Conservation (phyloP, 2,888 invertebrate species). For the Pilophorus perplexus region DNA sequence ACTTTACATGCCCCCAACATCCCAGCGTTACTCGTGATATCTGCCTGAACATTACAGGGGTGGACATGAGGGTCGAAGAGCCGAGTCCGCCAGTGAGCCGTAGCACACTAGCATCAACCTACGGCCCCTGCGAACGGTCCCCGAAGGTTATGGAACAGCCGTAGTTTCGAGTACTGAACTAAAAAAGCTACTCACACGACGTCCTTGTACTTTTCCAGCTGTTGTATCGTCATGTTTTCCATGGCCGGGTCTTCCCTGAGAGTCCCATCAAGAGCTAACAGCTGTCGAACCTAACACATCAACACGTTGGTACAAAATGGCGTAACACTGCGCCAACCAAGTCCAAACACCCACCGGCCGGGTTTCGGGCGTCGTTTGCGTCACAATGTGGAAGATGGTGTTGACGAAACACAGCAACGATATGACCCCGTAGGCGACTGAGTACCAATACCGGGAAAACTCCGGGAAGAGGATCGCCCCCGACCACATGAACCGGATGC, state of each 20-base stretch:
- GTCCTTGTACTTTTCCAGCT: constrained; percentile 21
- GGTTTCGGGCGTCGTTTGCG: background rate
- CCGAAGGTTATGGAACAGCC: background rate
- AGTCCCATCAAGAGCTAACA: constrained; percentile 5
- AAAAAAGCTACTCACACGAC: background rate
- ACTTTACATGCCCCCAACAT: too few relatives aligned
- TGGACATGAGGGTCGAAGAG: too few relatives aligned
- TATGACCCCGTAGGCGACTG: constrained; percentile 15
- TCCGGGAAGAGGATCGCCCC: constrained; percentile 14
- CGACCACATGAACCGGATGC: constrained; percentile 24
- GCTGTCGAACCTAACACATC: constrained; percentile 13
- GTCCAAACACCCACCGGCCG: background rate
- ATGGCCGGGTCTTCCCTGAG: background rate
- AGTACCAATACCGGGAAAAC: constrained; percentile 6
- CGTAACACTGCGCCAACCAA: background rate
- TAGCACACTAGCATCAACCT: too few relatives aligned
- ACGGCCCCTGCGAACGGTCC: background rate
- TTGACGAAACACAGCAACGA: constrained; percentile 21
- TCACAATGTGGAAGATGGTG: constrained; percentile 4
- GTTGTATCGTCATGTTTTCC: constrained; percentile 25
- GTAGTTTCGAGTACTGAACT: background rate
- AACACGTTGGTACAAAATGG: background rate
- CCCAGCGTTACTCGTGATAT: too few relatives aligned
- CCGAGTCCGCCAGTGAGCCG: too few relatives aligned
- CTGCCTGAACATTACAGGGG: too few relatives aligned